Percentiles rank a stretch among this genome's conserved stretches.
These are phyloP conservation scores for Murina feae DNA, from an alignment of 2,113 vertebrate species.

Conservation along the genomic window DNA sequence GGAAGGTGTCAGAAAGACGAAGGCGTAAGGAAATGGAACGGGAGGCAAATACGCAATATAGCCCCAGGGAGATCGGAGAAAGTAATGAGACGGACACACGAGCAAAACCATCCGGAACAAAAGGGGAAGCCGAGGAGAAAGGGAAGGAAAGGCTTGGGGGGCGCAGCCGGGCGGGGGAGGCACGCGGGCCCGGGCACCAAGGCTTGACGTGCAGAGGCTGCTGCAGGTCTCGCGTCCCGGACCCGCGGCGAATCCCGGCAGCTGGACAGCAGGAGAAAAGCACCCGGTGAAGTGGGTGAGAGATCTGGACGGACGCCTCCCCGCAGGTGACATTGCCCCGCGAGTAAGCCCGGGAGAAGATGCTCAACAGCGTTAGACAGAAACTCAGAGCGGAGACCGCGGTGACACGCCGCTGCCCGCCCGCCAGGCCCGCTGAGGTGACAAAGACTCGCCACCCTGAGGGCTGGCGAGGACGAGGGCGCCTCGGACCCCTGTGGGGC, in stretches of 20 bases:
- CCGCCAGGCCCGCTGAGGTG: background rate
- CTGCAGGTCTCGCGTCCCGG: background rate
- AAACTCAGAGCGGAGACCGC: background rate
- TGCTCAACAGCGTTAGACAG: background rate
- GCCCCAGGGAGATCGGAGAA: background rate
- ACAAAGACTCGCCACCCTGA: background rate
- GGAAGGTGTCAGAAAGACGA: background rate
- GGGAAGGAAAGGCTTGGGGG: background rate
- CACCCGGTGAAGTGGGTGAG: background rate
- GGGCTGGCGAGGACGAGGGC: background rate
- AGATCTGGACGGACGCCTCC: background rate
- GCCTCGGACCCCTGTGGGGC: too few species aligned
- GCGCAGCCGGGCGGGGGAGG: too few species aligned
- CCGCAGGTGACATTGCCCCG: background rate
- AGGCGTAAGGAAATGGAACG: background rate
- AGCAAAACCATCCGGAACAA: background rate
- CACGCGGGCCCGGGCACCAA: background rate
- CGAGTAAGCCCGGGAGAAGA: background rate
- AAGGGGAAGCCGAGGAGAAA: background rate
- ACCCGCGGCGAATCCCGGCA: background rate
- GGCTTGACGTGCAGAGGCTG: background rate
- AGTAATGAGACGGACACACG: background rate
- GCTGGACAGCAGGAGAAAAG: background rate
- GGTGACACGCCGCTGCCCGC: background rate
- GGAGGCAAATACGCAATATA: background rate